Conservation (phyloP, 1,140 invertebrate species). For the Diabrotica undecimpunctata region DNA sequence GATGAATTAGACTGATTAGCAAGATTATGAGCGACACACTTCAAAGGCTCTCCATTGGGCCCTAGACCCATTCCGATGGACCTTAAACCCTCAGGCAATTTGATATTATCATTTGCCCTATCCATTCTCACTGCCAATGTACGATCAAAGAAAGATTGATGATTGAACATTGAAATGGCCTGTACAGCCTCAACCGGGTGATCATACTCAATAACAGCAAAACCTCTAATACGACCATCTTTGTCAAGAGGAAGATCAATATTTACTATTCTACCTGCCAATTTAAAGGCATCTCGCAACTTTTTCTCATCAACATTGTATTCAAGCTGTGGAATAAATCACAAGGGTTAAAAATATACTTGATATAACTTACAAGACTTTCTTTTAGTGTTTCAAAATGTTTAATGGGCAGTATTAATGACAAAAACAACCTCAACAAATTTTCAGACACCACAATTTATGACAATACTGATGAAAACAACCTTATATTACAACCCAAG, state of each 20-base stretch:
- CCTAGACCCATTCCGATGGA: constrained; percentile 88
- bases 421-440: no score
- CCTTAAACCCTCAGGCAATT: constrained; percentile 85
- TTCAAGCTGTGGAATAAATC: constrained; percentile 68
- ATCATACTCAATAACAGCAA: constrained; percentile 94
- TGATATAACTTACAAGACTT: no score
- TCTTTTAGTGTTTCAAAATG: no score
- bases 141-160: constrained; percentile 89
- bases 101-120: constrained; percentile 58
- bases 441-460: no score
- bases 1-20: neutral
- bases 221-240: constrained; percentile 94
- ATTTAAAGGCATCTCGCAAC: constrained; percentile 91
- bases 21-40: constrained; percentile 78
- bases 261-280: constrained; percentile 92
- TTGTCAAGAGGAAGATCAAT: constrained; percentile 90
- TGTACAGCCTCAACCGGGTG: constrained; percentile 98
- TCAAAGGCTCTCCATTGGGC: constrained; percentile 82
- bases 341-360: no score
- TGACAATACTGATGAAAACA: no score
- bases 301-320: constrained; percentile 95
- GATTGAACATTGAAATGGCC: constrained; percentile 97
- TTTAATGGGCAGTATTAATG: no score
- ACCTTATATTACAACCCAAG: no score
- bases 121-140: constrained; percentile 93